A percentile compares a stretch with the other conserved stretches of the same genome.
Conservation (phyloP, 2,797 vertebrate genomes). For the Coregonus sp. region DNA sequence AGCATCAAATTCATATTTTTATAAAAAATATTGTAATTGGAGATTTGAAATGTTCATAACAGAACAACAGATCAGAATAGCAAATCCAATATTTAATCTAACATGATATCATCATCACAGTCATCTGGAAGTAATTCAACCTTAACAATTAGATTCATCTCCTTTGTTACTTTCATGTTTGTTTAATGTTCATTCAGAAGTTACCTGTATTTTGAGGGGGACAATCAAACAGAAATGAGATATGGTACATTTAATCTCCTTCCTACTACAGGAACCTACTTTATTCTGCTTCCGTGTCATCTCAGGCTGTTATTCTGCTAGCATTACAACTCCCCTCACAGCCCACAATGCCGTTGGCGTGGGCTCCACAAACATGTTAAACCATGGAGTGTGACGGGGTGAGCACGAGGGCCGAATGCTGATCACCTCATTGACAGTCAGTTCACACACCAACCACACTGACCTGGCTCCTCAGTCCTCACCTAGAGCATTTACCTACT, state of each 20-base stretch:
- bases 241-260: neutral
- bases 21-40: neutral
- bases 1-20: neutral
- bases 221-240: neutral
- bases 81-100: neutral
- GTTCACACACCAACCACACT: constrained; percentile 43
- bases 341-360: constrained; percentile 54
- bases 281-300: neutral
- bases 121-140: neutral
- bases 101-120: neutral
- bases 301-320: constrained; percentile 34
- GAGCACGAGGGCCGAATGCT: constrained; percentile 62
- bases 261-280: neutral
- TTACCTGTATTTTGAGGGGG: neutral
- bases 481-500: constrained; percentile 55
- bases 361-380: constrained; percentile 68
- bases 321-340: constrained; percentile 39
- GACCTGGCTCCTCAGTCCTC: constrained; percentile 58
- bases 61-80: neutral
- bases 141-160: neutral
- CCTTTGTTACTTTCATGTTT: neutral
- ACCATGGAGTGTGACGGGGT: constrained; percentile 64
- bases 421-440: constrained; percentile 64
- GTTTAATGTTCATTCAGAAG: constrained; percentile 3
- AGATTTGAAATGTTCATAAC: neutral